Percentiles rank a stretch among this genome's conserved stretches.
Conservation (phyloP, 2,113 vertebrate species). For the Strix uralensis region DNA sequence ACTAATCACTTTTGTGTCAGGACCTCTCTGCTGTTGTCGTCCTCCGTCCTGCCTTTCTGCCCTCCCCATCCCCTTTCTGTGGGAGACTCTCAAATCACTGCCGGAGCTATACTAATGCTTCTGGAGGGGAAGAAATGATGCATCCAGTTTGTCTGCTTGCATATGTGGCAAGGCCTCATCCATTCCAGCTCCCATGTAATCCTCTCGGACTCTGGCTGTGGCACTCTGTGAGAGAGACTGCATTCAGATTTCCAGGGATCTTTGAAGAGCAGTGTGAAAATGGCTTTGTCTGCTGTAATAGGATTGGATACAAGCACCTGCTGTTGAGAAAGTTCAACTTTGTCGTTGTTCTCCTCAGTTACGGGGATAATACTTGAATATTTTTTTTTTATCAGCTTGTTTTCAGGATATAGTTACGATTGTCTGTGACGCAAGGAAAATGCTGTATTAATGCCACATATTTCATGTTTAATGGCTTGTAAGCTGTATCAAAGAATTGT, state of each 20-base stretch:
- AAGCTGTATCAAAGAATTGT: accelerated
- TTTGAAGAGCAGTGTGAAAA: conserved; percentile 39
- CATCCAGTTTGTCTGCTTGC: not conserved
- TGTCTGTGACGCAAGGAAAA: not conserved
- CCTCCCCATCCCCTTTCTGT: not conserved
- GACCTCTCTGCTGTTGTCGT: not conserved
- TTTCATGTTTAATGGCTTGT: not conserved
- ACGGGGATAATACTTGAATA: not conserved
- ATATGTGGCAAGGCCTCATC: not conserved
- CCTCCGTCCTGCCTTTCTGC: not conserved
- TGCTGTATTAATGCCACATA: not conserved
- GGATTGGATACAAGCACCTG: not conserved
- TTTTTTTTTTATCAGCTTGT: not conserved
- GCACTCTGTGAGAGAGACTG: not conserved
- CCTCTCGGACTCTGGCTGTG: not conserved
- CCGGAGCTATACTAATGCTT: not conserved
- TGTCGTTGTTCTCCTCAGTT: not conserved
- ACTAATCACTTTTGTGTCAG: not conserved
- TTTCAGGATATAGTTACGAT: not conserved
- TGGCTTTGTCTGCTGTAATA: not conserved
- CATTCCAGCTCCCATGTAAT: not conserved
- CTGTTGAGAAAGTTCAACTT: not conserved
- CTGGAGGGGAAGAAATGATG: not conserved
- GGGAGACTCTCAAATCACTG: not conserved
- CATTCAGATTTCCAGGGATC: not conserved